Evolutionary conservation across 2,113 vertebrate species (phyloP).

Genomic region (Stigmatopora nigra): DNA sequence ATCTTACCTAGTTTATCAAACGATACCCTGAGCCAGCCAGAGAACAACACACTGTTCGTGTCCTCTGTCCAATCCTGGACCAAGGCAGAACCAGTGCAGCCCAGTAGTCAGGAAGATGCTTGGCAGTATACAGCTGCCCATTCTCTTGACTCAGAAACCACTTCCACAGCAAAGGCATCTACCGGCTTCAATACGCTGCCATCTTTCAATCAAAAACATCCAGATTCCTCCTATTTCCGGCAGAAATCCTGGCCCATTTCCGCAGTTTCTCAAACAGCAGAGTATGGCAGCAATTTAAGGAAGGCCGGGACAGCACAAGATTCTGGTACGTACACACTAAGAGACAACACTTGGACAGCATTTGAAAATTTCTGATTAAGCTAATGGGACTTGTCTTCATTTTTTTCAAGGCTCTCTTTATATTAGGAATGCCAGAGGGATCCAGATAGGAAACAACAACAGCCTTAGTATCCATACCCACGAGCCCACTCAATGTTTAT

Average conservation of each 20-base stretch:
- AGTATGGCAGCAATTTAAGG: slow-evolving; percentile 7
- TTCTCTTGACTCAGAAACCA: slow-evolving; percentile 15
- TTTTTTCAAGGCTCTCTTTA: slow-evolving; percentile 34
- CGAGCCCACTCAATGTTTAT: slow-evolving; percentile 20
- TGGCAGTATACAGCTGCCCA: not conserved
- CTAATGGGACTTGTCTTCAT: not conserved
- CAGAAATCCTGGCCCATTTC: slow-evolving; percentile 51
- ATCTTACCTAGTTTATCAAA: slow-evolving; percentile 25
- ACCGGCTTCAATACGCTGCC: slow-evolving; percentile 34
- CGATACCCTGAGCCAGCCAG: slow-evolving; percentile 25
- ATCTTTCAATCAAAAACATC: slow-evolving; percentile 33
- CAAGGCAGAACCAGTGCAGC: slow-evolving; percentile 39
- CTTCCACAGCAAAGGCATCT: slow-evolving; percentile 6
- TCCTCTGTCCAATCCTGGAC: slow-evolving; percentile 59
- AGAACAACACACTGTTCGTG: slow-evolving; percentile 35
- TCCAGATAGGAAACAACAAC: slow-evolving; percentile 74
- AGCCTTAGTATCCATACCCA: slow-evolving; percentile 42
- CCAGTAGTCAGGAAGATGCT: slow-evolving; percentile 28
- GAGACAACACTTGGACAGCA: not conserved
- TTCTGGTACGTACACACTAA: slow-evolving; percentile 33
- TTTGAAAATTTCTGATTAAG: no score
- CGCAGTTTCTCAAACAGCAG: slow-evolving; percentile 48
- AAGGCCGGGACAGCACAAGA: slow-evolving; percentile 35
- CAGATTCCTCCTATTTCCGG: slow-evolving; percentile 29
- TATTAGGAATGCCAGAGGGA: slow-evolving; percentile 63